Base-by-base conservation (phyloP, 2,888 invertebrate genomes). In the Melipona beecheii region DNA sequence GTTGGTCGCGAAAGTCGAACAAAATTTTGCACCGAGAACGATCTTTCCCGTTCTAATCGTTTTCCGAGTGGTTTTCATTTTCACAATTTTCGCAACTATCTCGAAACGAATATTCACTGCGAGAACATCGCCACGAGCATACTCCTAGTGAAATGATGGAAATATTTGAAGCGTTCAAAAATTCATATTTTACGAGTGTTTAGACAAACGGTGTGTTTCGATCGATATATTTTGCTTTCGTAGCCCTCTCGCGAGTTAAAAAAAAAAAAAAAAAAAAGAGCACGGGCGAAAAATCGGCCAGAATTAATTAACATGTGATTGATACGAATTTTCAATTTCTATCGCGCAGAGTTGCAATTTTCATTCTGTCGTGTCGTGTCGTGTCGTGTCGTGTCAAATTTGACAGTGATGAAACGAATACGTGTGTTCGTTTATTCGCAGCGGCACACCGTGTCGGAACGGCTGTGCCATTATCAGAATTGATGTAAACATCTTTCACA, bases 381-480 rank as follows among this genome's bases (percentile, higher is more conserved):
- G 11, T 56, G n/a, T 72, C 9, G 11, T 56, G n/a, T 72, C 9
- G 11, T 31, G n/a, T 50, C n/a, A 27, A 66, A 58, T 78, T 78
- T 56, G 19, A 9, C 13, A 27, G 24, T 17, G 27, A 11, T 17
- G 21, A 21, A 72, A 73, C 9, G 43, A 24, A 58, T 64, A 52
- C n/a, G 9, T 50, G 17, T 21, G 13, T 65, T 6, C 4, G 17
- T 49, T 17, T 56, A 4, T 15, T 49, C 4, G 3, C 31, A 13
- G 13, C 0, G 2, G 2, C 27, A 0, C 21, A 2, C 4, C 13
- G 21, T 31, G 19, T 13, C 5, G 11, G 13, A 31, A 27, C 15
- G 56, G 15, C 2, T 15, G n/a, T 1, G n/a, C 43, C 43, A 43
- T 43, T 43, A 31, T 31, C 31, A 9, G 9, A 43, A 43, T 43